Conservation (phyloP, 2,797 vertebrate genomes). For the Typhlichthys eigenmanni region DNA sequence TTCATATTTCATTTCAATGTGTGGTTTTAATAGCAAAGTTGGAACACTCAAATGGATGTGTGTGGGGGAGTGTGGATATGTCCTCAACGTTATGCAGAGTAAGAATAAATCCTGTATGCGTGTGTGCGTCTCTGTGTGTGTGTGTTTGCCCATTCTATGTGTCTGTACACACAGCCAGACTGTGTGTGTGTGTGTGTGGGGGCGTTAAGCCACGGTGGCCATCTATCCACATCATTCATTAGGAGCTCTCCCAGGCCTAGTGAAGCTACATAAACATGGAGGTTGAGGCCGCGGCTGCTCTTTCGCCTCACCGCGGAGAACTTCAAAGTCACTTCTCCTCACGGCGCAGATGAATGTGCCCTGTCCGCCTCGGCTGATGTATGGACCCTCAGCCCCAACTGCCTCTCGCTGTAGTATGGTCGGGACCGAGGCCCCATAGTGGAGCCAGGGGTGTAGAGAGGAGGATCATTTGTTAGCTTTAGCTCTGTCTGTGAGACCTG, state of each 20-base stretch:
- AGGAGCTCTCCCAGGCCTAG: slow-evolving; percentile 72
- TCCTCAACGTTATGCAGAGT: slow-evolving; percentile 36
- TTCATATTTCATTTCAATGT: no score
- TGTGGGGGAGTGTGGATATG: slow-evolving; percentile 26
- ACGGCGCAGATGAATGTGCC: slow-evolving; percentile 72
- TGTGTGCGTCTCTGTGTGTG: slow-evolving; percentile 22
- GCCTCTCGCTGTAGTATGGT: slow-evolving; percentile 53
- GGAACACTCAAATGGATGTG: slow-evolving; percentile 10
- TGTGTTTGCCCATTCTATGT: slow-evolving; percentile 31
- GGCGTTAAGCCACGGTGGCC: slow-evolving; percentile 58
- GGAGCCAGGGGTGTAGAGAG: slow-evolving; percentile 41
- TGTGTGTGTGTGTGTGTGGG: slow-evolving; percentile 25
- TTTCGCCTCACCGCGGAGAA: slow-evolving; percentile 75
- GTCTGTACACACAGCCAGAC: slow-evolving; percentile 3
- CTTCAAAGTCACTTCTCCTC: slow-evolving; percentile 77
- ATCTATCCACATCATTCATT: slow-evolving; percentile 77
- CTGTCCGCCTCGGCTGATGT: slow-evolving; percentile 69
- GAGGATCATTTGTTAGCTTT: slow-evolving; percentile 72
- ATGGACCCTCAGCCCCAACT: slow-evolving; percentile 62
- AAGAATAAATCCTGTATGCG: slow-evolving; percentile 40
- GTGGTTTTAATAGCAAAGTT: no score
- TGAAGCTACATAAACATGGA: slow-evolving; percentile 75
- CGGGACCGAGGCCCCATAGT: slow-evolving; percentile 58
- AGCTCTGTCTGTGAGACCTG: slow-evolving; percentile 65
- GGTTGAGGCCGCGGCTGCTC: slow-evolving; percentile 75